Base-by-base conservation (phyloP, 2,113 vertebrate genomes). In the Trematomus loennbergii region DNA sequence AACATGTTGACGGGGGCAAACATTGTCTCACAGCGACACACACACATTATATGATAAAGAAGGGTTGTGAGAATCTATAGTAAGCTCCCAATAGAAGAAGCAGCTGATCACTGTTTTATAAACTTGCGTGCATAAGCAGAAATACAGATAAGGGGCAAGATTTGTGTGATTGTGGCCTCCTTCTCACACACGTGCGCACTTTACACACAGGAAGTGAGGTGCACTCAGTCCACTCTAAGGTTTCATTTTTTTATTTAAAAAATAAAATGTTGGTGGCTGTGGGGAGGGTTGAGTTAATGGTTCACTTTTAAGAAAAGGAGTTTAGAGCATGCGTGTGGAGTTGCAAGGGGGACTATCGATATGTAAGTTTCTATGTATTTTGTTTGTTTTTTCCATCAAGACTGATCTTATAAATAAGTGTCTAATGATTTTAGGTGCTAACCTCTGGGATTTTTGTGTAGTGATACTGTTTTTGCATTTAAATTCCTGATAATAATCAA, bases 141-240 rank as follows among this genome's bases (percentile, higher is more conserved):
- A 75, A 63, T 67, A 15, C 48, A 78, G 63, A 73, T 73, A 60
- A 49, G 49, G 66, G 52, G 25, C 55, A 49, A 72, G 64, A 65
- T 33, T 25, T 64, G 64, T 54, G 46, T 40, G 50, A 67, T 36
- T 68, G 13, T 57, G 54, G 17, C 12, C 13, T 67, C 64, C 9
- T 75, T 55, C 36, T 20, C 20, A 40, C 43, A 57, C 22, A 60
- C n/a, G 50, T 45, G 45, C 20, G n/a, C 36, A 45, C 29, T 53
- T 20, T 60, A n/a, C 2, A 54, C 5, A 22, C 20, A 75, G 10
- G 58, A 58, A 55, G 75, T 22, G 43, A 58, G 8, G 5, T 46
- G 33, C 53, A 66, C 40, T 52, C 13, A 46, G 4, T 11, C 57
- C 55, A 69, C 60, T 40, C 9, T 18, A 1, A 0, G 20, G 11